phyloP scores from a whole-genome alignment of 1,140 invertebrate species.

The Antheraea pernyi region DNA sequence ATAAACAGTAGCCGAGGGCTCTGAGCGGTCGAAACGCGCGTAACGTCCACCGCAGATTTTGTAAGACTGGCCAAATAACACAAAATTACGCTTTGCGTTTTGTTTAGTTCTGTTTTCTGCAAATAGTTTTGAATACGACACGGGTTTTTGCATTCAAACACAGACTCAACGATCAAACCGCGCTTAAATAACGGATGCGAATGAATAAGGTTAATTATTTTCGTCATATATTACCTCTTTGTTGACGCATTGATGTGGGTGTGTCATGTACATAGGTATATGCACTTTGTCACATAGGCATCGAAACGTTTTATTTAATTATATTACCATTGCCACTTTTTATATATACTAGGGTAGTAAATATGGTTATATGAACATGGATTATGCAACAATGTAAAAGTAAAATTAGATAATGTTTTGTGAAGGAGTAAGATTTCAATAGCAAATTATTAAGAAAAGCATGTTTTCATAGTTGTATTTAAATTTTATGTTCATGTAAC shows the following conservation, averaged over 20 bases:
- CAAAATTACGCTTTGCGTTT: conserved; percentile 31
- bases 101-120: conserved; percentile 15
- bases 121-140: background rate
- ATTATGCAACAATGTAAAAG: too few relatives aligned
- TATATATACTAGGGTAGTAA: too few relatives aligned
- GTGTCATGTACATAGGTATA: background rate
- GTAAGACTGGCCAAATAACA: conserved; percentile 59
- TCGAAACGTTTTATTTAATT: background rate
- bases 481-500: too few relatives aligned
- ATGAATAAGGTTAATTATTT: background rate
- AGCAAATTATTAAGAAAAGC: too few relatives aligned
- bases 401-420: too few relatives aligned
- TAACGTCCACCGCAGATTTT: conserved; percentile 45
- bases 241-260: background rate
- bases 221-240: background rate
- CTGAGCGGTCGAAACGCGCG: conserved; percentile 37
- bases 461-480: too few relatives aligned
- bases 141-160: background rate
- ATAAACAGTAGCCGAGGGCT: conserved; percentile 17
- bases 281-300: background rate
- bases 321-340: too few relatives aligned
- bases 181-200: conserved; percentile 3
- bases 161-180: conserved; percentile 1
- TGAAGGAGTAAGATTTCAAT: too few relatives aligned
- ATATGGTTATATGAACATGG: too few relatives aligned